These are phyloP conservation scores for Paratrypauchen microcephalus DNA, from an alignment of 2,797 vertebrate genomes.

Conservation along the genomic window DNA sequence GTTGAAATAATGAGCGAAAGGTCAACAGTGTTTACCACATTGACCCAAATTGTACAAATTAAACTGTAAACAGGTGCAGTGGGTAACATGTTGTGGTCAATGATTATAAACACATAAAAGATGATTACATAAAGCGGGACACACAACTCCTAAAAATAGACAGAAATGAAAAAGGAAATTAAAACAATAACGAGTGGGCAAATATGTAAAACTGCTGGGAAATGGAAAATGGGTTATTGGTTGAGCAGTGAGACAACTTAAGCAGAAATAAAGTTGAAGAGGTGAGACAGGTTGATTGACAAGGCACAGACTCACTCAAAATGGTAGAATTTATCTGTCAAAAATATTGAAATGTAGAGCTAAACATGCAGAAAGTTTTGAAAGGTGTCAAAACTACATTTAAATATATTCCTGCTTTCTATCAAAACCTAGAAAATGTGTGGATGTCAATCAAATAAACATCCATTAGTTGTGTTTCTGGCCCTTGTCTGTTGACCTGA, in stretches of 20 bases:
- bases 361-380: not conserved
- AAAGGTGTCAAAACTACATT: not conserved
- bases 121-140: slow-evolving; percentile 23
- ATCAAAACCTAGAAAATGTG: not conserved
- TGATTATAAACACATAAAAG: slow-evolving; percentile 42
- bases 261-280: slow-evolving; percentile 13
- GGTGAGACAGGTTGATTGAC: slow-evolving; percentile 20
- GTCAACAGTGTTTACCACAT: slow-evolving; percentile 34
- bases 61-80: slow-evolving; percentile 35
- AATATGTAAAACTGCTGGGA: slow-evolving; percentile 7
- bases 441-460: not conserved
- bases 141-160: slow-evolving; percentile 33
- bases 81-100: slow-evolving; percentile 21
- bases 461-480: not conserved
- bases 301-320: not conserved
- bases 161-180: slow-evolving; percentile 21
- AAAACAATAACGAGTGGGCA: slow-evolving; percentile 21
- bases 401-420: not conserved
- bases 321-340: not conserved
- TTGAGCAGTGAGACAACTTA: slow-evolving; percentile 32
- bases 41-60: slow-evolving; percentile 42
- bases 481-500: not conserved
- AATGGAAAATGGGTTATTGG: slow-evolving; percentile 44
- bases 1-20: slow-evolving; percentile 28
- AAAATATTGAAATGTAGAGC: not conserved